Percentiles rank a stretch among this genome's conserved stretches.
These are phyloP conservation scores for Carterocephalus palaemon DNA, from an alignment of 2,888 invertebrate genomes.

Conservation along the genomic window DNA sequence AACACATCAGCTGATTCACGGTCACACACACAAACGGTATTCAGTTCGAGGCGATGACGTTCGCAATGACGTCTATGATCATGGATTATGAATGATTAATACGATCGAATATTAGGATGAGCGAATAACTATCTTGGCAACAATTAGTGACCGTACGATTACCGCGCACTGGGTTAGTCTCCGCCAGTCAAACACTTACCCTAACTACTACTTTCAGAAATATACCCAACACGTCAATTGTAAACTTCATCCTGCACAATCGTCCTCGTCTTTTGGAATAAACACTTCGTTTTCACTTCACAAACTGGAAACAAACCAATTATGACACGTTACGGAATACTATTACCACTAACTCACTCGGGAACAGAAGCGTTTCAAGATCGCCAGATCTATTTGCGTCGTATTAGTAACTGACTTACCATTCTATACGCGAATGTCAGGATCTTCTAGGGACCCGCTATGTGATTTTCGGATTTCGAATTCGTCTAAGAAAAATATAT, in stretches of 20 bases:
- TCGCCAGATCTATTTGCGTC: constrained; percentile 41
- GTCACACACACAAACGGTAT: too few species aligned
- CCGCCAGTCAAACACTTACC: constrained; percentile 52
- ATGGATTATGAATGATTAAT: constrained; percentile 20
- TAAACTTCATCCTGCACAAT: constrained; percentile 68
- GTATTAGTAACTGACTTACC: constrained; percentile 40
- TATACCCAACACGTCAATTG: constrained; percentile 72
- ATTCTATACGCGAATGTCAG: constrained; percentile 33
- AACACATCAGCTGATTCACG: constrained; percentile 9
- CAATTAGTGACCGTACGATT: constrained; percentile 10
- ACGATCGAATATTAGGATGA: constrained; percentile 20
- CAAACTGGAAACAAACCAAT: constrained; percentile 59
- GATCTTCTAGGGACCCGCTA: constrained; percentile 21
- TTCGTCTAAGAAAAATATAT: constrained; percentile 68
- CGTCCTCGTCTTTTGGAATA: constrained; percentile 39
- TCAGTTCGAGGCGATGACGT: too few species aligned
- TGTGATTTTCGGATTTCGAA: constrained; percentile 35
- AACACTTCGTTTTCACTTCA: constrained; percentile 60
- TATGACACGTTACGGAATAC: constrained; percentile 30
- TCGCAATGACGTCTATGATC: background rate
- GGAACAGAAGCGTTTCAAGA: constrained; percentile 37
- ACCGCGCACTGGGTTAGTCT: constrained; percentile 1
- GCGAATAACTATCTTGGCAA: constrained; percentile 17
- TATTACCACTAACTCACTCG: constrained; percentile 32
- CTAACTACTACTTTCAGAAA: constrained; percentile 74